phyloP scores from a whole-genome alignment of 2,113 vertebrate genomes.

The Gracilinanus agilis region DNA sequence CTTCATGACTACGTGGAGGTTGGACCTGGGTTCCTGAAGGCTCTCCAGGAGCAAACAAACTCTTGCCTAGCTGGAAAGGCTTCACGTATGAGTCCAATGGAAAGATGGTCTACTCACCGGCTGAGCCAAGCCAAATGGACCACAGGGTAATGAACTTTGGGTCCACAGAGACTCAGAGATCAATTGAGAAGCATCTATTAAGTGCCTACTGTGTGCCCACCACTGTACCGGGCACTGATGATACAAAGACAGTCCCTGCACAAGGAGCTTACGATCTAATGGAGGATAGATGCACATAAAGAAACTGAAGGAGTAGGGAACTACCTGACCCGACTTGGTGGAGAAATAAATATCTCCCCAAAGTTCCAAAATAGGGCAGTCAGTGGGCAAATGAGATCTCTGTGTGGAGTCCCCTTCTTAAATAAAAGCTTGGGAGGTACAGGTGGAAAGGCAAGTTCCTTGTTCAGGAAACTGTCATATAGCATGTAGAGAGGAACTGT shows the following conservation, averaged over 20 bases:
- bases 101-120: background rate
- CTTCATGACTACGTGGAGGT: background rate
- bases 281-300: too few relatives aligned
- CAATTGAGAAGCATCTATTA: background rate
- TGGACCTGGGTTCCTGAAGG: background rate
- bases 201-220: background rate
- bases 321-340: background rate
- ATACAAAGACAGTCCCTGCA: background rate
- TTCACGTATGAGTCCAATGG: background rate
- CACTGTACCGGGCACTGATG: background rate
- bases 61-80: background rate
- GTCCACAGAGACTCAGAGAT: background rate
- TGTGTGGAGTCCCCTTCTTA: background rate
- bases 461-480: background rate
- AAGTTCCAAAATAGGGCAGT: background rate
- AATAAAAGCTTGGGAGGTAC: background rate
- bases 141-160: background rate
- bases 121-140: background rate
- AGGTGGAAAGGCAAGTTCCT: background rate
- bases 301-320: background rate
- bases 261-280: too few relatives aligned
- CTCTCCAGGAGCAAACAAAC: background rate
- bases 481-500: background rate
- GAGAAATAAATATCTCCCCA: too few relatives aligned
- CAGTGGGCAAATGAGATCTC: background rate